Percentiles rank a stretch among this genome's conserved stretches.
These are phyloP conservation scores for Plusia festucae DNA, from an alignment of 2,888 invertebrate genomes.

Conservation along the genomic window DNA sequence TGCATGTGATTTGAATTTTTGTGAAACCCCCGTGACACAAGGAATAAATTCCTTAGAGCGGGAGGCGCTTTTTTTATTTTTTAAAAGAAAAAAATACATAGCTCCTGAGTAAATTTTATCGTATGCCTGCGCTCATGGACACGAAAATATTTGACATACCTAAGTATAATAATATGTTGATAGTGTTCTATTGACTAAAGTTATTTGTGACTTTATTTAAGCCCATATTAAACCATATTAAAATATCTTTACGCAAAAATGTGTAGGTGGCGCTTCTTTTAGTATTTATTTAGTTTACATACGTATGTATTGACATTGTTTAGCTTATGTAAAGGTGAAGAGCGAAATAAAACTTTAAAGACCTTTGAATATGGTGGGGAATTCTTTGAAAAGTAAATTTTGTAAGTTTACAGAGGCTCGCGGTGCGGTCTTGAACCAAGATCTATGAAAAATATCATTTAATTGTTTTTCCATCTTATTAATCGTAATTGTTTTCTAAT, in stretches of 20 bases:
- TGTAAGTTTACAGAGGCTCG: constrained; percentile 62
- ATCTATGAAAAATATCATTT: constrained; percentile 65
- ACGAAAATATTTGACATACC: too few species aligned
- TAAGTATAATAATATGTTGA: not conserved
- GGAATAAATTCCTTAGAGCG: too few species aligned
- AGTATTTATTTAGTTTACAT: constrained; percentile 65
- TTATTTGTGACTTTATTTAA: constrained; percentile 34
- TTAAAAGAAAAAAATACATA: too few species aligned
- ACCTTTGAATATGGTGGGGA: constrained; percentile 51
- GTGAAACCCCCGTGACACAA: too few species aligned
- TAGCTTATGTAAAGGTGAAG: constrained; percentile 36
- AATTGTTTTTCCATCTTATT: constrained; percentile 59
- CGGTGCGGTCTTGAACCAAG: constrained; percentile 67
- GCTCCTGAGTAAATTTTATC: too few species aligned
- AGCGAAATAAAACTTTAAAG: constrained; percentile 46
- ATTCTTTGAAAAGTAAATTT: constrained; percentile 36
- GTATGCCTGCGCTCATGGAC: too few species aligned
- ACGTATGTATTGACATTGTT: constrained; percentile 58
- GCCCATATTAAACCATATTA: constrained; percentile 29
- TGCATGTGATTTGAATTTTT: too few species aligned
- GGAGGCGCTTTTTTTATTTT: too few species aligned
- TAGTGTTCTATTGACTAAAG: constrained; percentile 13
- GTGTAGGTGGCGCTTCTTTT: constrained; percentile 59
- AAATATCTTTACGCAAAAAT: constrained; percentile 51
- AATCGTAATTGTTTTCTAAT: constrained; percentile 51